Conservation (phyloP, 2,113 vertebrate genomes). For the Corydoras sp. region DNA sequence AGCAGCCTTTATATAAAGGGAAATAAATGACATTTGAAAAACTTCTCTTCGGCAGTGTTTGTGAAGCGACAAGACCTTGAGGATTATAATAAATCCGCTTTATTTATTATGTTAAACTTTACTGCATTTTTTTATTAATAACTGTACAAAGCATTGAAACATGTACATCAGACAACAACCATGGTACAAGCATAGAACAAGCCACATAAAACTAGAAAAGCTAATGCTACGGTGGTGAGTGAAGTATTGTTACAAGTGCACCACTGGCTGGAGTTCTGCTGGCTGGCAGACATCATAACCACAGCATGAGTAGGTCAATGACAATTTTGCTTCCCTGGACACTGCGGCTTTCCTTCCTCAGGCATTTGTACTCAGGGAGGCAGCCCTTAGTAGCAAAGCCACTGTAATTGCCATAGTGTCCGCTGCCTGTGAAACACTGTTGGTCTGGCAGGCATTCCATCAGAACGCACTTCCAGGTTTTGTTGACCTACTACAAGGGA, state of each 20-base stretch:
- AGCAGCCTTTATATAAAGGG: too few species aligned
- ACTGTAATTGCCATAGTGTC: conserved; percentile 50
- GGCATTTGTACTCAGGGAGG: conserved; percentile 42
- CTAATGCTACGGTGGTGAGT: not conserved
- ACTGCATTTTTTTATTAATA: too few species aligned
- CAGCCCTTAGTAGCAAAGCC: conserved; percentile 56
- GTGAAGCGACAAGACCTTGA: too few species aligned
- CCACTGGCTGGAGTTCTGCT: not conserved
- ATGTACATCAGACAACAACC: too few species aligned
- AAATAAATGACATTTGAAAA: too few species aligned
- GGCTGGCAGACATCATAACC: conserved; percentile 49
- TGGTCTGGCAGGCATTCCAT: conserved; percentile 51
- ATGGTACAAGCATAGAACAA: conserved; percentile 39
- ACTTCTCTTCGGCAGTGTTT: too few species aligned
- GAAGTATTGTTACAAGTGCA: not conserved
- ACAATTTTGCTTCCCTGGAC: conserved; percentile 46
- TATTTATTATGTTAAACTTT: too few species aligned
- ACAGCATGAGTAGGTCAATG: conserved; percentile 59
- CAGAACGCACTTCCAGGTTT: conserved; percentile 27
- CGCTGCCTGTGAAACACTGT: conserved; percentile 53
- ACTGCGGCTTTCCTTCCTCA: not conserved
- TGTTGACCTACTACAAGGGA: conserved; percentile 44
- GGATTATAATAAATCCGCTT: too few species aligned
- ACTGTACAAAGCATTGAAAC: too few species aligned
- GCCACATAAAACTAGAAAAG: conserved; percentile 50